Conservation (phyloP, 1,140 invertebrate genomes). For the Neotoxoptera formosana region DNA sequence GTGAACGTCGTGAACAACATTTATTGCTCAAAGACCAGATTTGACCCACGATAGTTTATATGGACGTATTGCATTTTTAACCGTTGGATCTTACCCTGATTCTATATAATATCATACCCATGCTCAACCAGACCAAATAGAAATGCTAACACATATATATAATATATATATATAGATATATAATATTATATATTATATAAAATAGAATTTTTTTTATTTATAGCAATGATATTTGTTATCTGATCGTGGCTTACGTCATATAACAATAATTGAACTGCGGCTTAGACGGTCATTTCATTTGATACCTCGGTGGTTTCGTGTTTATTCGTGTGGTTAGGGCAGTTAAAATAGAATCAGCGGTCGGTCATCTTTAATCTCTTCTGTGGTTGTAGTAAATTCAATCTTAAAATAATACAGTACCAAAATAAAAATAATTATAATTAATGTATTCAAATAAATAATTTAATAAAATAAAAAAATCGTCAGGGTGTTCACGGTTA, state of each 20-base stretch:
- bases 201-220: constrained; percentile 11
- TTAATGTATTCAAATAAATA: neutral
- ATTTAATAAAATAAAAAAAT: too few relatives aligned
- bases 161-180: too few relatives aligned
- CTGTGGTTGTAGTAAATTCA: neutral
- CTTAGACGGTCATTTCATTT: neutral
- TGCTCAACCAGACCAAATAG: neutral
- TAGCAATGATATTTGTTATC: neutral
- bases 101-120: neutral
- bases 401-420: neutral
- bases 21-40: neutral
- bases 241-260: neutral
- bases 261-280: constrained; percentile 16
- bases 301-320: neutral
- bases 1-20: neutral
- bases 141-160: neutral
- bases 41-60: neutral
- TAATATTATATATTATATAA: too few relatives aligned
- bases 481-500: too few relatives aligned
- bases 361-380: neutral
- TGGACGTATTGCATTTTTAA: neutral
- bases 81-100: neutral
- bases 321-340: neutral
- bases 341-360: neutral
- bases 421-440: neutral